Evolutionary conservation across 2,797 vertebrate genomes (phyloP).

Genomic region (Melopsittacus undulatus): DNA sequence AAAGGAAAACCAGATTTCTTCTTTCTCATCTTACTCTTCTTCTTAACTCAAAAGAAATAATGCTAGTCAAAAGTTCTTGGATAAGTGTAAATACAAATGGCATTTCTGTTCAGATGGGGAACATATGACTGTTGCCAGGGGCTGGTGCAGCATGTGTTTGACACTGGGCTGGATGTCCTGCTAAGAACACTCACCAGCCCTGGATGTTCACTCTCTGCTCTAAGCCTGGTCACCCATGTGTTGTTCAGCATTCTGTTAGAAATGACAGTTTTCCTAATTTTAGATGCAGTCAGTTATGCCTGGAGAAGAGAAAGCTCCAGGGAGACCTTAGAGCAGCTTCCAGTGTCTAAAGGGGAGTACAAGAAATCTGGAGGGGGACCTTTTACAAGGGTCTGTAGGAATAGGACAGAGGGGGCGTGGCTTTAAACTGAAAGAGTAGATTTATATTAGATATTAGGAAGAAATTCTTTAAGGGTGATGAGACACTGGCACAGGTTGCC

Average conservation of each 20-base stretch:
- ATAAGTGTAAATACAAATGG: neutral
- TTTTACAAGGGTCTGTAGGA: neutral
- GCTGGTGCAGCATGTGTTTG: fast-evolving
- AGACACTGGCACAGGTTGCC: neutral
- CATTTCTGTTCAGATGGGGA: neutral
- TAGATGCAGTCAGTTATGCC: neutral
- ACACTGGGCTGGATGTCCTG: fast-evolving
- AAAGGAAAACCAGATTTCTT: neutral
- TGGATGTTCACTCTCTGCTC: fast-evolving
- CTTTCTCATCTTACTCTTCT: neutral
- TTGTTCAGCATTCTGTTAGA: neutral
- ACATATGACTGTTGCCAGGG: neutral
- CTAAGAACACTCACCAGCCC: neutral
- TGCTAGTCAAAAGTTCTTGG: neutral
- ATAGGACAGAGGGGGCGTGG: neutral
- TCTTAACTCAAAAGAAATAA: neutral
- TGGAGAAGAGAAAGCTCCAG: neutral
- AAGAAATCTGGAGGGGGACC: neutral
- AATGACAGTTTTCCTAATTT: neutral
- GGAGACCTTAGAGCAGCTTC: neutral
- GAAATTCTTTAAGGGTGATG: neutral
- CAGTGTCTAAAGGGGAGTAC: neutral
- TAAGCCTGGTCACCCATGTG: neutral
- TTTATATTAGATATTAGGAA: neutral
- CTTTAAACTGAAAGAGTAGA: neutral